Evolutionary conservation across 2,113 vertebrate genomes (phyloP).

Genomic region (Megalops atlanticus): DNA sequence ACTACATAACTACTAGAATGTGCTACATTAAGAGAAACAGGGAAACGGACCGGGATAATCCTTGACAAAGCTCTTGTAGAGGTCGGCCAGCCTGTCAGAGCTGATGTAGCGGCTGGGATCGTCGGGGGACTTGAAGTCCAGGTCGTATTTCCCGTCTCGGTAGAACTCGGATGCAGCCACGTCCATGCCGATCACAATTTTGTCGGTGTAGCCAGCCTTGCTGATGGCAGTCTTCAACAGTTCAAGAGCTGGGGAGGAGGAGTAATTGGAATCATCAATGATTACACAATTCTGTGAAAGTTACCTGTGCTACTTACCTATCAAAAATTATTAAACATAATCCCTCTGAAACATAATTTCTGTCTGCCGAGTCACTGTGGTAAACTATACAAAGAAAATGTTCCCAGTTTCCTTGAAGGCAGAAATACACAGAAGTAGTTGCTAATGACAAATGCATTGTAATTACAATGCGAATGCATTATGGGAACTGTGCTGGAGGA

Average conservation of each 20-base stretch:
- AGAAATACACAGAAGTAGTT: not conserved
- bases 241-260: conserved; percentile 78
- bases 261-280: not conserved
- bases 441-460: not conserved
- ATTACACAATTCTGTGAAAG: not conserved
- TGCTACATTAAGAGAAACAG: conserved; percentile 24
- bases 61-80: conserved; percentile 90
- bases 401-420: not conserved
- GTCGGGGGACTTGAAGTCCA: conserved; percentile 97
- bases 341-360: not conserved
- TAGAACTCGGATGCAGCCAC: conserved; percentile 95
- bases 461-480: no score
- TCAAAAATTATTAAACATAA: not conserved
- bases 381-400: not conserved
- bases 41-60: conserved; percentile 80
- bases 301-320: not conserved
- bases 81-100: conserved; percentile 84
- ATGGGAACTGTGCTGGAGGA: no score
- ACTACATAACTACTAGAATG: not conserved
- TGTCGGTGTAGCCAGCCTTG: conserved; percentile 88
- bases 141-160: conserved; percentile 86
- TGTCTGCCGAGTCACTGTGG: not conserved
- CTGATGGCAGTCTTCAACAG: conserved; percentile 84
- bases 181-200: conserved; percentile 96
- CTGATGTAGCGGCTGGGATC: conserved; percentile 85